A percentile compares a stretch with the other conserved stretches of the same genome.
Conservation (phyloP, 2,888 invertebrate genomes). For the Tenthredo scrophulariae region DNA sequence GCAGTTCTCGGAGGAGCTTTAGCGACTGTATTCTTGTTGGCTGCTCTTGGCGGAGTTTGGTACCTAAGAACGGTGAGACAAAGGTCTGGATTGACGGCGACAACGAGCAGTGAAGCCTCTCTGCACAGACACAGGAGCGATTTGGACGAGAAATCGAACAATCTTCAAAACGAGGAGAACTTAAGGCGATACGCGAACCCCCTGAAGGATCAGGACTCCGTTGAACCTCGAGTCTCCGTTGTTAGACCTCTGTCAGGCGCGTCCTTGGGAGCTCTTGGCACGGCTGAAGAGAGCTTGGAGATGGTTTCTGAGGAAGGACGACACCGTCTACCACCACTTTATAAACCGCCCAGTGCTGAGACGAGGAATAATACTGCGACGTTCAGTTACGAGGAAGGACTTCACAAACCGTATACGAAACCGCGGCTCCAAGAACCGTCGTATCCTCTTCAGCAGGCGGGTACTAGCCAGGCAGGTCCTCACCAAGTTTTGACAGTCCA, state of each 20-base stretch:
- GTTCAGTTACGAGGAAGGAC: constrained; percentile 75
- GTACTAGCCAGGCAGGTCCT: constrained; percentile 72
- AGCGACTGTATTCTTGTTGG: constrained; percentile 70
- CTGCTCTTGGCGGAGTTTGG: constrained; percentile 72
- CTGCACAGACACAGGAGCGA: constrained; percentile 84
- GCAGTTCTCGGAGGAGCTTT: constrained; percentile 73
- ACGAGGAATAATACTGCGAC: constrained; percentile 91
- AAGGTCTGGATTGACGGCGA: constrained; percentile 74
- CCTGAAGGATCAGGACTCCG: constrained; percentile 83
- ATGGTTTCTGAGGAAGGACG: constrained; percentile 82
- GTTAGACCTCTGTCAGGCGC: constrained; percentile 78
- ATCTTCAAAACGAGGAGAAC: constrained; percentile 94
- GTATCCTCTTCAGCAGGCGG: constrained; percentile 72
- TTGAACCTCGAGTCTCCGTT: constrained; percentile 80
- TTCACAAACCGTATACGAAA: constrained; percentile 76
- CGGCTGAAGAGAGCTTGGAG: constrained; percentile 83
- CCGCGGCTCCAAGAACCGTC: constrained; percentile 74
- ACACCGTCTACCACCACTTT: constrained; percentile 81
- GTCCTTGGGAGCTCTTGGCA: constrained; percentile 78
- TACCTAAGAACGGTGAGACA: constrained; percentile 68
- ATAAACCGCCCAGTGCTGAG: constrained; percentile 92
- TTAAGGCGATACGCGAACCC: constrained; percentile 91
- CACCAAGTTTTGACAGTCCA: constrained; percentile 77
- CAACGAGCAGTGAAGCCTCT: constrained; percentile 76
- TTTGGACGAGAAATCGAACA: constrained; percentile 91